Evolutionary conservation across 2,113 vertebrate genomes (phyloP).

Genomic region (Ctenomys sociabilis): DNA sequence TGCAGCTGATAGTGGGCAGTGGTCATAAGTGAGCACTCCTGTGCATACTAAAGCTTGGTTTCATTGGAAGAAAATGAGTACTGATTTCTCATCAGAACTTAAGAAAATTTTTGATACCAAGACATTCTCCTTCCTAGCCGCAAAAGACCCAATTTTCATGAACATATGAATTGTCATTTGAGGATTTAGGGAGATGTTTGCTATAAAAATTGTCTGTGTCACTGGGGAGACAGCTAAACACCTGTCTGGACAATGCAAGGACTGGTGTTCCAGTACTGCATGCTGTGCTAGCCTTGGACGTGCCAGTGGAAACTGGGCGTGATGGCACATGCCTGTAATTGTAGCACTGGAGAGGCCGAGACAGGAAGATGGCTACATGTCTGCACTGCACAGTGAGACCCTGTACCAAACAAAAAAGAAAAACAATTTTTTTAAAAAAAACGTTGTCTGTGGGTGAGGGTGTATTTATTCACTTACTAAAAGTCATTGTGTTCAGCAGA

Average conservation of each 20-base stretch:
- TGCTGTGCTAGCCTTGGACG: too few relatives aligned
- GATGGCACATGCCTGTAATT: too few relatives aligned
- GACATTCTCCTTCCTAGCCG: not conserved
- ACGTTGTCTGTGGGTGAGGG: not conserved
- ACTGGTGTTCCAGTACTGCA: too few relatives aligned
- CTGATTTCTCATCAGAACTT: not conserved
- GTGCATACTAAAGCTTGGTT: not conserved
- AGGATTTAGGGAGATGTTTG: not conserved
- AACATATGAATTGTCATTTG: not conserved
- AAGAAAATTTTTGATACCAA: not conserved
- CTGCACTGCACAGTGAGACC: too few relatives aligned
- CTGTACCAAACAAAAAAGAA: too few relatives aligned
- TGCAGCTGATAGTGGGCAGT: not conserved
- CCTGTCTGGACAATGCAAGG: too few relatives aligned
- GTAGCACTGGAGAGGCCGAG: too few relatives aligned
- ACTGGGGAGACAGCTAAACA: too few relatives aligned
- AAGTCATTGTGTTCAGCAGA: not conserved
- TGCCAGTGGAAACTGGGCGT: too few relatives aligned
- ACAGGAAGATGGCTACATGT: too few relatives aligned
- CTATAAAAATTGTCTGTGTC: not conserved
- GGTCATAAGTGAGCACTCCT: not conserved
- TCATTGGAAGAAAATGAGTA: constrained; percentile 36
- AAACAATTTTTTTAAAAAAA: too few relatives aligned
- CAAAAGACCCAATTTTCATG: not conserved
- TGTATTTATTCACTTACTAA: not conserved